Base-by-base conservation (phyloP, 2,113 vertebrate species). In the Coregonus clupeaformis region DNA sequence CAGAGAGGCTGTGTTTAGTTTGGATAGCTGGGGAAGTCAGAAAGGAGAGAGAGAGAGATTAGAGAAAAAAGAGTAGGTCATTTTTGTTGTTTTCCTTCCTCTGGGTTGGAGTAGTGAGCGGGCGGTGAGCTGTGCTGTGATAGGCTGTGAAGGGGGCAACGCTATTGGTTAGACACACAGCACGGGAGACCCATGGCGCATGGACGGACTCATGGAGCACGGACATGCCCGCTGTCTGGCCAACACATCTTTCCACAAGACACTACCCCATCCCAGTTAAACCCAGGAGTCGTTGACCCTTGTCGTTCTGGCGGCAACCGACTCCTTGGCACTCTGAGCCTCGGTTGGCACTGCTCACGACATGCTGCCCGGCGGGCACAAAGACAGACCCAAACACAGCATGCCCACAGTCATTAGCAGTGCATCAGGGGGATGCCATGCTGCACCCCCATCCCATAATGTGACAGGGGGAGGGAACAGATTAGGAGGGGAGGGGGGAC, bases 341-440 rank as follows among this genome's bases (percentile, higher is more conserved):
- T 74, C 83, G 89, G 88, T 86, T 88, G 91, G 85, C 88, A 84
- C 90, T 90, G 84, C 90, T 86, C 71, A 88, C 57, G n/a, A 60
- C 75, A 69, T 59, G 86, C 86, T 86, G 87, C 88, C 83, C 72
- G 75, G 80, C 36, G 77, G 80, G 74, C 82, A 88, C 62, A 64
- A 71, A 90, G 90, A 93, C 90, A 91, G 85, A 89, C 82, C 82
- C 80, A 85, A 89, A 92, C 91, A 92, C 84, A 90, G 77, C 93
- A 94, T 94, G 92, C 92, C 75, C 87, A 91, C 87, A 89, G 82
- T 86, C 82, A 79, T 88, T 80, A 87, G 89, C 87, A 88, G 91
- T 92, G 91, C 86, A 90, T 90, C 90, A 84, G 86, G 89, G 91
- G 89, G 88, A 91, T 84, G 83, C 87, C 92, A 92, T 94, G 92